Conservation (phyloP, 2,888 invertebrate genomes). For the Machimus atricapillus region DNA sequence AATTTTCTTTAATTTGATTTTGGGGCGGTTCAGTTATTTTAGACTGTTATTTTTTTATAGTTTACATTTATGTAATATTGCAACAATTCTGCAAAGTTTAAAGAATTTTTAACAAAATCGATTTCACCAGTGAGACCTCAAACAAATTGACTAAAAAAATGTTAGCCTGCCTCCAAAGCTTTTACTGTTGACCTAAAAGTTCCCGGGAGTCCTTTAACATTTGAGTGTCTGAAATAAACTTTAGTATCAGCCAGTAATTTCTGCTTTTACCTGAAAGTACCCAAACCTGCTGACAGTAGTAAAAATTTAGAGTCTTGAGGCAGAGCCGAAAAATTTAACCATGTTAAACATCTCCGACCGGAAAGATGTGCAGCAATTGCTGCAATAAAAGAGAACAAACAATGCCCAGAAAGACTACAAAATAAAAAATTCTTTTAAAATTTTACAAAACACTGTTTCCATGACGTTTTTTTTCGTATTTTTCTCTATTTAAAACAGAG, state of each 20-base stretch:
- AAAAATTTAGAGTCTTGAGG: not conserved
- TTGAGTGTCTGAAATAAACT: not conserved
- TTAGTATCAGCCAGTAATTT: not conserved
- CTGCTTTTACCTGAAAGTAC: not conserved
- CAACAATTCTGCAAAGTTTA: no score
- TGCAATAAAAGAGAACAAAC: not conserved
- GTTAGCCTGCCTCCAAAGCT: not conserved
- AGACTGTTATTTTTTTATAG: no score
- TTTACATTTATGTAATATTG: no score
- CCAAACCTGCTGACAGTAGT: not conserved
- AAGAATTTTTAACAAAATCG: no score
- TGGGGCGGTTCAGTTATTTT: no score
- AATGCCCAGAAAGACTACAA: not conserved
- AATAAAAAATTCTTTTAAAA: slow-evolving; percentile 8
- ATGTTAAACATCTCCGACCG: not conserved
- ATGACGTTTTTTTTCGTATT: not conserved
- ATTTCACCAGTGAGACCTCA: no score
- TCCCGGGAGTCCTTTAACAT: not conserved
- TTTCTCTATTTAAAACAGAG: slow-evolving; percentile 54
- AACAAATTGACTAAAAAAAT: not conserved
- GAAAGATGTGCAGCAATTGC: not conserved
- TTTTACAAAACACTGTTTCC: not conserved
- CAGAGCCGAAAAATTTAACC: not conserved
- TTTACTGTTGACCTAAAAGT: not conserved
- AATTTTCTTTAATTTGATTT: no score